phyloP scores from a whole-genome alignment of 1,140 invertebrate genomes.

The Drosophila mojavensis region DNA sequence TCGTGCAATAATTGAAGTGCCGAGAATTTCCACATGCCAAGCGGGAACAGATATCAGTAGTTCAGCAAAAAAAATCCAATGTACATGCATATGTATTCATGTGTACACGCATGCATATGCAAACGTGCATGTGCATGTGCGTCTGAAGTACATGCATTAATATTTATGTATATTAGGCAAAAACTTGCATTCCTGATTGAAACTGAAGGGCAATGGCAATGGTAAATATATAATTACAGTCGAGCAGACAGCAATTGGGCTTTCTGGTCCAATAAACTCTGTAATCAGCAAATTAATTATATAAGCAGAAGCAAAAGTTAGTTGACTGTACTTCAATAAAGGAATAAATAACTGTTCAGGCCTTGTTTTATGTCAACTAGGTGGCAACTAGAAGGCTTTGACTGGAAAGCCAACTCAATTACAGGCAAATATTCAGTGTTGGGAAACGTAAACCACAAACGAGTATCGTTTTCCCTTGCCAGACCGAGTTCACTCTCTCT shows the following conservation, averaged over 20 bases:
- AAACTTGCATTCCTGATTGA: background rate
- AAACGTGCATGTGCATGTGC: too few relatives aligned
- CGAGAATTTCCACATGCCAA: constrained; percentile 1
- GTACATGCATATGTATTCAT: background rate
- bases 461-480: background rate
- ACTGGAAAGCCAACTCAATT: background rate
- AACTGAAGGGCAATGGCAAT: background rate
- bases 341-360: background rate
- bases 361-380: background rate
- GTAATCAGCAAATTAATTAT: background rate
- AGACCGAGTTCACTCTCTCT: background rate
- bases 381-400: too few relatives aligned
- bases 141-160: too few relatives aligned
- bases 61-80: background rate
- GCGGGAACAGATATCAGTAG: background rate
- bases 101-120: background rate
- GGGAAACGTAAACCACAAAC: background rate
- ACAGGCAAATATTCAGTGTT: background rate
- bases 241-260: background rate
- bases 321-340: background rate
- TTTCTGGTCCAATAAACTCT: background rate
- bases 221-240: constrained; percentile 7
- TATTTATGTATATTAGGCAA: background rate
- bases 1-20: constrained; percentile 30
- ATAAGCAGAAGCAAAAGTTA: background rate